These are phyloP conservation scores for Germaria angustata DNA, from an alignment of 2,888 invertebrate species.

Conservation along the genomic window DNA sequence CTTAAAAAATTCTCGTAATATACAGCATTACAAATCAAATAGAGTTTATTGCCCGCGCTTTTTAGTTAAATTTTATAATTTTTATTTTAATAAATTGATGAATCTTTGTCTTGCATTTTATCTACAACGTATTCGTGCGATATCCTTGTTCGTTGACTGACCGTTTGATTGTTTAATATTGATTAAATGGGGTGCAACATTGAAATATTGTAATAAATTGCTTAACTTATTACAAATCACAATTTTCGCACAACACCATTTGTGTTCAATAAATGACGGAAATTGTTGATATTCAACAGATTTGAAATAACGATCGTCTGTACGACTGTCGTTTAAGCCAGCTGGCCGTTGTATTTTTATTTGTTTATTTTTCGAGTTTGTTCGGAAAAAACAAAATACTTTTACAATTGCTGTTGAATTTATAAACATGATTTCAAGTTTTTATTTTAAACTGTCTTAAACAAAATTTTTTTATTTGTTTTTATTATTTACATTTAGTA, in stretches of 20 bases:
- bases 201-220: slow-evolving; percentile 22
- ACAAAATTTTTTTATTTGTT: background rate
- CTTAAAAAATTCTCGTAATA: background rate
- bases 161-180: slow-evolving; percentile 4
- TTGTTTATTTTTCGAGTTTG: slow-evolving; percentile 13
- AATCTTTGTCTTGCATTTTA: background rate
- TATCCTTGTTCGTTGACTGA: background rate
- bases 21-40: slow-evolving; percentile 23
- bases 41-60: slow-evolving; percentile 47
- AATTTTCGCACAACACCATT: slow-evolving; percentile 40
- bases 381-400: background rate
- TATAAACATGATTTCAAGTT: slow-evolving; percentile 21
- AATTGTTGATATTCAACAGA: slow-evolving; percentile 44
- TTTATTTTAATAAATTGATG: background rate
- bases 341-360: background rate
- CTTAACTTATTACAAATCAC: slow-evolving; percentile 14
- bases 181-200: slow-evolving; percentile 40
- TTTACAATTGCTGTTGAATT: slow-evolving; percentile 18
- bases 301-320: slow-evolving; percentile 10
- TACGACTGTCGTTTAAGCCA: background rate
- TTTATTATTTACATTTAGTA: slow-evolving; percentile 4
- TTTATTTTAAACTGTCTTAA: background rate
- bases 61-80: background rate
- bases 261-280: slow-evolving; percentile 59
- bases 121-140: background rate